phyloP scores from a whole-genome alignment of 1,140 invertebrate species.

The Branchinecta lindahli region DNA sequence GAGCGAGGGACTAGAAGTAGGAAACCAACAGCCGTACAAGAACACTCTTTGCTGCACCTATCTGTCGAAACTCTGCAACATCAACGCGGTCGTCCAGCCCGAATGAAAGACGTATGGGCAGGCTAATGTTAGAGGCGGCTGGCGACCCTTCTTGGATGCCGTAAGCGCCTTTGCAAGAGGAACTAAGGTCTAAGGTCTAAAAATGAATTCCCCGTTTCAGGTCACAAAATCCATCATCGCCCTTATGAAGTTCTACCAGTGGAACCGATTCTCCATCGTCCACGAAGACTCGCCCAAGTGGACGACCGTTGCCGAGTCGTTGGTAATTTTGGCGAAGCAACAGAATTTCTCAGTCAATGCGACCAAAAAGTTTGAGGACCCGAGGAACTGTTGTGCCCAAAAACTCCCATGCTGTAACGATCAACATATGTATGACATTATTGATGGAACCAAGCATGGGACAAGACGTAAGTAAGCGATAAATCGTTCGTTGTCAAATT shows the following conservation, averaged over 20 bases:
- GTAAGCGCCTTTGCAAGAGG: too few relatives aligned
- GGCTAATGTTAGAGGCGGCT: too few relatives aligned
- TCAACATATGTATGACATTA: slow-evolving; percentile 52
- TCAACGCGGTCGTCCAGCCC: too few relatives aligned
- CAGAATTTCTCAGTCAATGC: slow-evolving; percentile 69
- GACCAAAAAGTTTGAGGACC: slow-evolving; percentile 45
- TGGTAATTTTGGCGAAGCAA: slow-evolving; percentile 49
- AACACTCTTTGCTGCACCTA: too few relatives aligned
- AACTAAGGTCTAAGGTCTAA: too few relatives aligned
- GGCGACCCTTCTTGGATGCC: too few relatives aligned
- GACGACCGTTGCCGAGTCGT: slow-evolving; percentile 55
- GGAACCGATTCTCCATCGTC: slow-evolving; percentile 87
- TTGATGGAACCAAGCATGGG: slow-evolving; percentile 70
- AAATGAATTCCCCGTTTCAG: slow-evolving; percentile 32
- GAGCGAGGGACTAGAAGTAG: too few relatives aligned
- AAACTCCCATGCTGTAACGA: slow-evolving; percentile 51
- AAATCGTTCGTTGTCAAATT: neutral
- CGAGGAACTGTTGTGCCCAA: slow-evolving; percentile 54
- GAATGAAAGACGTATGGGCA: too few relatives aligned
- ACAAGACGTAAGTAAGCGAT: slow-evolving; percentile 56
- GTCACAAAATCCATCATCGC: slow-evolving; percentile 86
- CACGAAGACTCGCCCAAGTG: slow-evolving; percentile 52
- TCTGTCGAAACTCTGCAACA: too few relatives aligned
- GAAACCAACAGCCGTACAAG: too few relatives aligned
- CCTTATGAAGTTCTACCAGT: slow-evolving; percentile 71